Conservation (phyloP, 2,888 invertebrate genomes). For the Stegophylla sp. region DNA sequence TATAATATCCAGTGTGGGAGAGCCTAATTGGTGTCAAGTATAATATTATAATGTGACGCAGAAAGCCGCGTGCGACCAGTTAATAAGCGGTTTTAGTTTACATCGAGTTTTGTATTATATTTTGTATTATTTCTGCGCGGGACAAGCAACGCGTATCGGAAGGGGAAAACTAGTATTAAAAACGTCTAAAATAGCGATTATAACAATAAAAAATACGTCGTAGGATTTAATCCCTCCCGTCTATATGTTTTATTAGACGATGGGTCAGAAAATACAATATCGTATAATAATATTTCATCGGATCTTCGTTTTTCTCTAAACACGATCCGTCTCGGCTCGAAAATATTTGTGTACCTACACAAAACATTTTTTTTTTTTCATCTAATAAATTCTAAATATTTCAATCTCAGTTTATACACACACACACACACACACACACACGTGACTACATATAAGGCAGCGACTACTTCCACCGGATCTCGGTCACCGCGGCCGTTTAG, state of each 20-base stretch:
- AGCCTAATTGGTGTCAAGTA: constrained; percentile 51
- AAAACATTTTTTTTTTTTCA: too few species aligned
- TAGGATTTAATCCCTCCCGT: too few species aligned
- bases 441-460: constrained; percentile 27
- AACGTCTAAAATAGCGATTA: neutral
- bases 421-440: neutral
- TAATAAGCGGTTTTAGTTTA: constrained; percentile 35
- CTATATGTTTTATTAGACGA: too few species aligned
- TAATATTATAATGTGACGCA: constrained; percentile 29
- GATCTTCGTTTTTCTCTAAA: too few species aligned
- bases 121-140: too few species aligned
- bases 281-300: too few species aligned
- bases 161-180: neutral
- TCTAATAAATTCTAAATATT: constrained; percentile 1
- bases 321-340: too few species aligned
- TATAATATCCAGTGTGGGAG: constrained; percentile 54
- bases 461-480: constrained; percentile 49
- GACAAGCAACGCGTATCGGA: neutral
- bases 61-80: constrained; percentile 27
- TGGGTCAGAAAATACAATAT: too few species aligned
- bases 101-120: neutral
- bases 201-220: too few species aligned
- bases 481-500: constrained; percentile 47
- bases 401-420: neutral
- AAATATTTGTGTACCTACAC: too few species aligned